These are phyloP conservation scores for Myotis daubentonii DNA, from an alignment of 2,797 vertebrate genomes.

Conservation along the genomic window DNA sequence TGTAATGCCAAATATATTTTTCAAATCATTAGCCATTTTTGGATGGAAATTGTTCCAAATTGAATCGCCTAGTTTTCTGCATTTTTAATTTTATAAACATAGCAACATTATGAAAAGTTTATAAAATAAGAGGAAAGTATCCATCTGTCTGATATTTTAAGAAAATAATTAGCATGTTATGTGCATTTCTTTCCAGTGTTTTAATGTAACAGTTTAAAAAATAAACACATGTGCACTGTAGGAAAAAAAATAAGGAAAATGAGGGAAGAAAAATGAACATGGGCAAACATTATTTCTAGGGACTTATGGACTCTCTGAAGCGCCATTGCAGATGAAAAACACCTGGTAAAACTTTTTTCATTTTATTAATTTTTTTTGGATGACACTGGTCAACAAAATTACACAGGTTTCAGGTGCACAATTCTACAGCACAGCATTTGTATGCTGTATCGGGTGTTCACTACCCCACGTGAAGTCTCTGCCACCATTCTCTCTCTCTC, in stretches of 20 bases:
- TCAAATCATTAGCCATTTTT: background rate
- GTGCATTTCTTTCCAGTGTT: background rate
- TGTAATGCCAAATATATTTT: background rate
- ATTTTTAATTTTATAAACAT: background rate
- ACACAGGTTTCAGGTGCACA: background rate
- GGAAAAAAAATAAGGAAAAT: background rate
- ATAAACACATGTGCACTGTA: background rate
- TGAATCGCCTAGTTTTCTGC: background rate
- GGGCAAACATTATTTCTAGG: background rate
- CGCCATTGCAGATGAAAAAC: background rate
- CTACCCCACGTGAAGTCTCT: background rate
- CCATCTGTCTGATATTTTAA: background rate
- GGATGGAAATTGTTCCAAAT: background rate
- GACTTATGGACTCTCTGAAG: background rate
- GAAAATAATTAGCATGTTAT: background rate
- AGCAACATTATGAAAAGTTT: background rate
- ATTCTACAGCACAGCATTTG: background rate
- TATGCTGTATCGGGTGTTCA: background rate
- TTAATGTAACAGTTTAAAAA: background rate
- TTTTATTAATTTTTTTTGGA: background rate
- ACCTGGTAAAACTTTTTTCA: background rate
- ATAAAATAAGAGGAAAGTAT: background rate
- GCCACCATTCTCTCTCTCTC: too few relatives aligned
- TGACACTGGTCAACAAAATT: background rate
- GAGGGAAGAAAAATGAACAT: background rate